Percentiles rank a stretch among this genome's conserved stretches.
These are phyloP conservation scores for Malurus melanocephalus DNA, from an alignment of 2,113 vertebrate species.

Conservation along the genomic window DNA sequence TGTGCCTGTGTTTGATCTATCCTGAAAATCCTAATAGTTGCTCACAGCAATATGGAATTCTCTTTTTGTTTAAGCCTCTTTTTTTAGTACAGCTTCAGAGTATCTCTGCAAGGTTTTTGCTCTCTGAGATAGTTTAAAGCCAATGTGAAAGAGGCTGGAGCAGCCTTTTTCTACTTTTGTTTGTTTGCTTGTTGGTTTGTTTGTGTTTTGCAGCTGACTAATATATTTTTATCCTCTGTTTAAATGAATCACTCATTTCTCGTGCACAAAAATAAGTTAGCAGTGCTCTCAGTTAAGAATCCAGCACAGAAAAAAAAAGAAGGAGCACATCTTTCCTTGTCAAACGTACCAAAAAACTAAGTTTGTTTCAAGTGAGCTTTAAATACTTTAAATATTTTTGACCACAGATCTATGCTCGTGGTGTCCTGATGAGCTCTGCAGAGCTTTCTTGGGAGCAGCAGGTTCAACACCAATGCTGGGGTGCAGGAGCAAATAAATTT, in stretches of 20 bases:
- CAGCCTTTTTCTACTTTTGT: not conserved
- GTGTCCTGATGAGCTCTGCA: not conserved
- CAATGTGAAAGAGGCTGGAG: not conserved
- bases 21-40: accelerated
- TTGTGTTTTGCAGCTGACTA: not conserved
- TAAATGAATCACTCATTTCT: not conserved
- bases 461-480: not conserved
- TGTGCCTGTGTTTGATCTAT: accelerated
- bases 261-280: not conserved
- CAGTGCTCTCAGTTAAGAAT: not conserved
- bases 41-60: accelerated
- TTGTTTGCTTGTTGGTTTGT: not conserved
- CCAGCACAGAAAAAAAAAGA: accelerated
- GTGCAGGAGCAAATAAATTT: not conserved
- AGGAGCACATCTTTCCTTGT: not conserved
- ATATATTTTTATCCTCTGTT: accelerated
- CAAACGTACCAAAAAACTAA: not conserved
- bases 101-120: not conserved
- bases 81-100: not conserved
- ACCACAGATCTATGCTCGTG: not conserved
- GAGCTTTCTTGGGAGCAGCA: not conserved
- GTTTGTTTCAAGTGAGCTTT: not conserved
- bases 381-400: not conserved
- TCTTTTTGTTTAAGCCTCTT: not conserved
- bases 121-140: not conserved